Evolutionary conservation across 2,797 vertebrate species (phyloP), one percentile per base, ranked within the genome.

Genomic region (Gambusia yucatana): DNA sequence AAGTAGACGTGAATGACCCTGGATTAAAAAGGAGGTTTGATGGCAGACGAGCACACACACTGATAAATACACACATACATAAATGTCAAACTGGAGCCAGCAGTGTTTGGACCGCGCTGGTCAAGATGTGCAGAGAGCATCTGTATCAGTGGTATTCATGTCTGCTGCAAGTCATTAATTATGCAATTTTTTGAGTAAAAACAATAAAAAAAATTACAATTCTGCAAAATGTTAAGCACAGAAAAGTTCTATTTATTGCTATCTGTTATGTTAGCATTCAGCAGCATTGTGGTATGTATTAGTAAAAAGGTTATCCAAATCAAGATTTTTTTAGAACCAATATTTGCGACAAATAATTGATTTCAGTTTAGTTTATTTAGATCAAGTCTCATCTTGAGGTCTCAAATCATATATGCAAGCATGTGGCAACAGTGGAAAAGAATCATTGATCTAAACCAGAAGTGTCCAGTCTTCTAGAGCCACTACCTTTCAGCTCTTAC

Each of bases 21-120:
- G 91, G 94, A 94, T 94, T 93, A 93, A 89, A 90, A 83, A 76
- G 82, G 52, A 71, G 82, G 83, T 89, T 91, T 83, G 77, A 90
- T 82, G 81, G 81, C 65, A 82, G 52, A 85, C 79, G 70, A 69
- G 72, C 81, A 48, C 63, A 79, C 46, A 77, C 36, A 70, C 78
- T 39, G 69, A 50, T 48, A 70, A 39, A 70, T 39, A 78, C 22
- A 69, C 65, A 78, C 47, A 75, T 25, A 72, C 43, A 28, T 16
- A 83, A 11, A 87, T n/a, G 55, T 84, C 63, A 88, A 74, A 77
- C 77, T 88, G 79, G 67, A 88, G 86, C 74, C 9, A 50, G 80
- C 86, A 78, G 86, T 78, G 72, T 75, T 78, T 82, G 84, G 39
- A 87, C 77, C 70, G 30, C 44, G 39, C 30, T 43, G 72, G 73